Evolutionary conservation across 2,888 invertebrate genomes (phyloP).

Genomic region (Venustoraphidia nigricollis): DNA sequence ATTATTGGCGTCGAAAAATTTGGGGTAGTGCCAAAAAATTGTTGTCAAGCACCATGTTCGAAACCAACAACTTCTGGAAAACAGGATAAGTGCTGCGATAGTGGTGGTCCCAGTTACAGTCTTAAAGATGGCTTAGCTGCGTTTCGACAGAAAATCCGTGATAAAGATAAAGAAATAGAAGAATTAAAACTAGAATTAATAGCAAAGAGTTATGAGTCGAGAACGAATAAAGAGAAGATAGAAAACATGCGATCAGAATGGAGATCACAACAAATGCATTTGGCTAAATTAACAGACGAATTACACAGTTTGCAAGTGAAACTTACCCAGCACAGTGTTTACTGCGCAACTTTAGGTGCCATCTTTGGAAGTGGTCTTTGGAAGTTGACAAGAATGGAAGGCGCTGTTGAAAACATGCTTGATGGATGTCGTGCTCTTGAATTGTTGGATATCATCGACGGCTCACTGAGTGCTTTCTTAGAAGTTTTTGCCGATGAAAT

Average conservation of each 20-base stretch:
- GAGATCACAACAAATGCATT: conserved; percentile 17
- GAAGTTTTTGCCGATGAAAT: conserved; percentile 3
- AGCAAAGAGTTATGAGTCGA: not conserved
- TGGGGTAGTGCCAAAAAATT: too few relatives aligned
- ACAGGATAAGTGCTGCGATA: too few relatives aligned
- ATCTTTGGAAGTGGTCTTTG: conserved; percentile 25
- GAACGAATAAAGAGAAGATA: not conserved
- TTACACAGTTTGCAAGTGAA: conserved; percentile 12
- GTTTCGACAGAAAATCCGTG: not conserved
- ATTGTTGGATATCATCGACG: conserved; percentile 1
- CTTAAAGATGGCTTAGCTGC: too few relatives aligned
- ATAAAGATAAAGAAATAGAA: not conserved
- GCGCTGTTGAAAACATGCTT: conserved; percentile 1
- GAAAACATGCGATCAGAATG: conserved; percentile 15
- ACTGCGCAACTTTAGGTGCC: conserved; percentile 25
- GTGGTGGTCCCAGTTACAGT: too few relatives aligned
- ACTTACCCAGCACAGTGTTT: conserved; percentile 22
- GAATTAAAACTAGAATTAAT: not conserved
- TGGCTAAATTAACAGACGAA: conserved; percentile 15
- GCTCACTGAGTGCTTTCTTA: conserved; percentile 3
- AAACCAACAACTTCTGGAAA: too few relatives aligned
- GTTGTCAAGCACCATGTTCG: too few relatives aligned
- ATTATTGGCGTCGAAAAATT: too few relatives aligned
- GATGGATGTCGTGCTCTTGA: not conserved
- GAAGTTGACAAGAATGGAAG: conserved; percentile 21